These are phyloP conservation scores for Bos javanicus DNA, from an alignment of 2,113 vertebrate species.

Conservation along the genomic window DNA sequence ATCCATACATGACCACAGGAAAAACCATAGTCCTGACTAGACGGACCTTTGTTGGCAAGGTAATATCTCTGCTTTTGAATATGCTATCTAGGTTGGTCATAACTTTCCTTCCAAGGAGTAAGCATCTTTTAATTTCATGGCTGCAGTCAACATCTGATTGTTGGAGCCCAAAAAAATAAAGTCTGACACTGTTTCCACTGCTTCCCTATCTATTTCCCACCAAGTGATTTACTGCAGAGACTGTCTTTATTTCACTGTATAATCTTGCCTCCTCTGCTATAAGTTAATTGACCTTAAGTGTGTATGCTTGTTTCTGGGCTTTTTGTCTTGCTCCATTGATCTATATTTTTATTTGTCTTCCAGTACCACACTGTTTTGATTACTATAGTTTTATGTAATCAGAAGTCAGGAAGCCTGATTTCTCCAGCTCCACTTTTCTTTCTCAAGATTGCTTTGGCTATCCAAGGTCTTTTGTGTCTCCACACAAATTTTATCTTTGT, in stretches of 20 bases:
- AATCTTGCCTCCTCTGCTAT: neutral
- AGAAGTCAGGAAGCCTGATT: neutral
- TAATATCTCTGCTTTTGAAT: too few species aligned
- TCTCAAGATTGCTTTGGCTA: neutral
- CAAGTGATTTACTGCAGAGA: neutral
- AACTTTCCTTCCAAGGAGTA: too few species aligned
- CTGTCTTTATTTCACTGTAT: neutral
- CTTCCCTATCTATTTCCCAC: too few species aligned
- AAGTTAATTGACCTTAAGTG: neutral
- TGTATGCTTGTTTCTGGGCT: fast-evolving
- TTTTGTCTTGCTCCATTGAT: neutral
- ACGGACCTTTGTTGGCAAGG: too few species aligned
- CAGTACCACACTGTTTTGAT: neutral
- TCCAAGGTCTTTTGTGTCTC: neutral
- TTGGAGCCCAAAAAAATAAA: too few species aligned
- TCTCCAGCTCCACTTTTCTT: neutral
- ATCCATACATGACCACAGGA: too few species aligned
- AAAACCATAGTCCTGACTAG: too few species aligned
- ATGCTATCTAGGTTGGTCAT: too few species aligned
- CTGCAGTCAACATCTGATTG: too few species aligned
- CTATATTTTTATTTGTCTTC: neutral
- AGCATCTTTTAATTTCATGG: too few species aligned
- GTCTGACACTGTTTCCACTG: too few species aligned
- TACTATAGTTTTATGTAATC: neutral
- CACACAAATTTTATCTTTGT: neutral